Conservation (phyloP, 2,113 vertebrate genomes). For the Rhinolophus sinicus region DNA sequence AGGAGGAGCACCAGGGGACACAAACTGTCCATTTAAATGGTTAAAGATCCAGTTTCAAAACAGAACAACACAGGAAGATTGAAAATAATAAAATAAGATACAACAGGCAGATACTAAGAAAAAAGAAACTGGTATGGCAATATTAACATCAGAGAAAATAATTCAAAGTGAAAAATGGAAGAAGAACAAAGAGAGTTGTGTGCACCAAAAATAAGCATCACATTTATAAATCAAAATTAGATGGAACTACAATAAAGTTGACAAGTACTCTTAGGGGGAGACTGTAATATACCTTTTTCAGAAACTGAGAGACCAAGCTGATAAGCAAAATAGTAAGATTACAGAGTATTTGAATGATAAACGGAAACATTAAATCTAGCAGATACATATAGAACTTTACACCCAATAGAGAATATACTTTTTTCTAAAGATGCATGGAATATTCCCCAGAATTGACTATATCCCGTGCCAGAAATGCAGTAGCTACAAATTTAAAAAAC, state of each 20-base stretch:
- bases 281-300: fast-evolving
- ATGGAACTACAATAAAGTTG: fast-evolving
- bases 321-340: neutral
- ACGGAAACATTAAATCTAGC: no score
- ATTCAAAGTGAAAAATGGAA: neutral
- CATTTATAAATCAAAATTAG: no score
- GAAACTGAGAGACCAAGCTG: neutral
- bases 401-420: neutral
- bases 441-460: neutral
- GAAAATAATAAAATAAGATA: neutral
- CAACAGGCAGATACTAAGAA: neutral
- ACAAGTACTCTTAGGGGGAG: fast-evolving
- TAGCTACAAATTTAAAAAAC: neutral
- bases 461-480: neutral
- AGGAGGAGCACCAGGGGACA: no score
- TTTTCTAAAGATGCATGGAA: neutral
- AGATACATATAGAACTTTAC: neutral
- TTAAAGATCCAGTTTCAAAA: neutral
- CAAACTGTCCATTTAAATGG: neutral
- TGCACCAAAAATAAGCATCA: neutral
- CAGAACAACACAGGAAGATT: neutral
- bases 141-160: neutral
- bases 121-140: neutral
- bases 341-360: neutral
- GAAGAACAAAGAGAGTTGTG: neutral